A percentile compares a stretch with the other conserved stretches of the same genome.
Evolutionary conservation across 2,113 vertebrate genomes (phyloP).

Genomic region (Hirundichthys speculiger): DNA sequence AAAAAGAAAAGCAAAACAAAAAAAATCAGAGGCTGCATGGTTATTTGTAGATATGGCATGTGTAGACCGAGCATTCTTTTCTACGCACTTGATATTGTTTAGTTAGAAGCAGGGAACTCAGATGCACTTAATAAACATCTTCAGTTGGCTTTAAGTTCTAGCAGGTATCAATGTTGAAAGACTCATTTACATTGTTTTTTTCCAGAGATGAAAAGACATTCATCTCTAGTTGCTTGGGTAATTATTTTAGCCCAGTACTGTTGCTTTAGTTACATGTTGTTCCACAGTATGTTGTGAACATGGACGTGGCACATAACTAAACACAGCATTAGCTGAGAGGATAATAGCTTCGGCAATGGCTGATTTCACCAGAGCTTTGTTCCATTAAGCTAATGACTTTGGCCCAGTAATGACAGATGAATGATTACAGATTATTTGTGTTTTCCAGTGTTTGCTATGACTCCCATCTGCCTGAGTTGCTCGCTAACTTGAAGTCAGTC

Average conservation of each 20-base stretch:
- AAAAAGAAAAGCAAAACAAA: no score
- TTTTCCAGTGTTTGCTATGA: constrained; percentile 42
- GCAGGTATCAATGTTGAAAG: constrained; percentile 18
- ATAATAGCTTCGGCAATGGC: constrained; percentile 31
- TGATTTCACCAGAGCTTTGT: constrained; percentile 38
- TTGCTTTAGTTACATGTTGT: constrained; percentile 5
- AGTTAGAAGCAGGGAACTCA: no score
- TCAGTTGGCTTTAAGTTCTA: no score
- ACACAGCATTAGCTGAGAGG: constrained; percentile 7
- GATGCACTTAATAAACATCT: no score
- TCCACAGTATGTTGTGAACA: constrained; percentile 6
- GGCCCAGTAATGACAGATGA: constrained; percentile 45
- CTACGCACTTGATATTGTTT: no score
- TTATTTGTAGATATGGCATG: no score
- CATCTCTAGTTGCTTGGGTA: neutral
- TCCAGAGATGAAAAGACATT: neutral
- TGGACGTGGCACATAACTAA: constrained; percentile 15
- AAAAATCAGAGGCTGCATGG: no score
- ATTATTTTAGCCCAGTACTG: neutral
- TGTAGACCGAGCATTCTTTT: no score
- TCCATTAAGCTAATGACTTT: constrained; percentile 56
- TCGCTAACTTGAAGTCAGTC: constrained; percentile 52
- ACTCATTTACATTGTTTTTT: constrained; percentile 11
- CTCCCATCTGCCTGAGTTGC: constrained; percentile 30
- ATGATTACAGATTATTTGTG: constrained; percentile 63